A percentile compares a stretch with the other conserved stretches of the same genome.
These are phyloP conservation scores for Anguilla megastoma DNA, from an alignment of 2,797 vertebrate species.

Conservation along the genomic window DNA sequence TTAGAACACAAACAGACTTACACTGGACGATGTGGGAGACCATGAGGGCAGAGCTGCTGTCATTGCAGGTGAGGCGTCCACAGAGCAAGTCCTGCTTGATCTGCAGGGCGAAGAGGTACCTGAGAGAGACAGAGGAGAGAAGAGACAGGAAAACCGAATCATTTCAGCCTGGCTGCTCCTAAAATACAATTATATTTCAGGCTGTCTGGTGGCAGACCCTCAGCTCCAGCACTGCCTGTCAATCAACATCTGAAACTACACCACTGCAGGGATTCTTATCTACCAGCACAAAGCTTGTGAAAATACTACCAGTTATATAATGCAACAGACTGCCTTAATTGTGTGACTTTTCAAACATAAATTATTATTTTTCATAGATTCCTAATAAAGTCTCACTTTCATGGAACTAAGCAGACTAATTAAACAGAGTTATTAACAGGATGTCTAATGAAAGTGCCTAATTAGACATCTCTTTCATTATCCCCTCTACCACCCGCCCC, in stretches of 20 bases:
- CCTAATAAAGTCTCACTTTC: not conserved
- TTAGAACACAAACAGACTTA: constrained; percentile 64
- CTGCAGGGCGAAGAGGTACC: constrained; percentile 94
- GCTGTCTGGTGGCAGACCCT: not conserved
- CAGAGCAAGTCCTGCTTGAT: constrained; percentile 90
- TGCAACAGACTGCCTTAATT: not conserved
- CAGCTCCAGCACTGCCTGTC: not conserved
- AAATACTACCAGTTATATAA: not conserved
- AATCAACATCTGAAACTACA: not conserved
- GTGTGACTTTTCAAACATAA: not conserved
- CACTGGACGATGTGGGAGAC: constrained; percentile 93
- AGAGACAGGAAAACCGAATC: not conserved
- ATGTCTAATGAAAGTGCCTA: not conserved
- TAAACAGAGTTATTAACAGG: not conserved
- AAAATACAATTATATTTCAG: not conserved
- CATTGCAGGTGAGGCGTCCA: constrained; percentile 84
- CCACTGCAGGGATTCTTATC: not conserved
- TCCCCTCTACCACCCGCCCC: not conserved
- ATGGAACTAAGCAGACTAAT: not conserved
- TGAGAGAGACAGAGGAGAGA: constrained; percentile 46
- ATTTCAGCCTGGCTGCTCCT: not conserved
- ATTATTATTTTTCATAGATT: not conserved
- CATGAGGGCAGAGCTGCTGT: constrained; percentile 88
- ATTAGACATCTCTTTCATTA: not conserved
- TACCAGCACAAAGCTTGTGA: not conserved